phyloP scores from a whole-genome alignment of 2,113 vertebrate genomes.

The Amphiprion ocellaris region DNA sequence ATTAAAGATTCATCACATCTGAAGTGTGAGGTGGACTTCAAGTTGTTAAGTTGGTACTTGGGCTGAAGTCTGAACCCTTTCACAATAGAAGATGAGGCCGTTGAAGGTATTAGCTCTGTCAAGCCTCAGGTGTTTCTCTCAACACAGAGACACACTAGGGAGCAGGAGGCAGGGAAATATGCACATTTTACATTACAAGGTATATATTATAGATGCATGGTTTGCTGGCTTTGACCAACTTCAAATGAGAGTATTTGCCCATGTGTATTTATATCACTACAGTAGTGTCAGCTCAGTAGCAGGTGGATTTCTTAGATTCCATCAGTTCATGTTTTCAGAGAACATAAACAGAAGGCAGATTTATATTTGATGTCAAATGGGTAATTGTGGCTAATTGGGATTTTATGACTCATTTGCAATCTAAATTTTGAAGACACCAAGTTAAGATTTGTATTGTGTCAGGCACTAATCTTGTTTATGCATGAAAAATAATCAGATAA shows the following conservation, averaged over 20 bases:
- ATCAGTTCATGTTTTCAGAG: no score
- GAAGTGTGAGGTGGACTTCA: neutral
- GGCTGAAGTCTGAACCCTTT: slow-evolving; percentile 11
- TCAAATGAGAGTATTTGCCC: slow-evolving; percentile 25
- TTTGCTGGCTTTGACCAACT: slow-evolving; percentile 26
- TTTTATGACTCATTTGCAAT: no score
- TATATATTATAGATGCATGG: slow-evolving; percentile 30
- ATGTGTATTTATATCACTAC: slow-evolving; percentile 29
- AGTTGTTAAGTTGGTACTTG: slow-evolving; percentile 32
- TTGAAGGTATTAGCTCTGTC: slow-evolving; percentile 1
- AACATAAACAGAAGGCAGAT: neutral
- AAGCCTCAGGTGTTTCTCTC: slow-evolving; percentile 44
- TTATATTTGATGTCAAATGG: neutral
- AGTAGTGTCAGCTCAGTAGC: neutral
- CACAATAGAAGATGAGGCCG: neutral
- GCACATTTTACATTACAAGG: slow-evolving; percentile 10
- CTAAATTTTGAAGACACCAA: no score
- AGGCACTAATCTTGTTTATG: no score
- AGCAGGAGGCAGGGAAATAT: slow-evolving; percentile 17
- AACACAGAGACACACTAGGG: slow-evolving; percentile 20
- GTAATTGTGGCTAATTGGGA: no score
- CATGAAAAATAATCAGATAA: no score
- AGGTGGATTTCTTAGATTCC: neutral
- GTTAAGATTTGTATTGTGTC: no score
- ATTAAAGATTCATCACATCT: neutral